Percentiles rank a stretch among this genome's conserved stretches.
Conservation (phyloP, 2,797 vertebrate species). For the Dermochelys coriacea region DNA sequence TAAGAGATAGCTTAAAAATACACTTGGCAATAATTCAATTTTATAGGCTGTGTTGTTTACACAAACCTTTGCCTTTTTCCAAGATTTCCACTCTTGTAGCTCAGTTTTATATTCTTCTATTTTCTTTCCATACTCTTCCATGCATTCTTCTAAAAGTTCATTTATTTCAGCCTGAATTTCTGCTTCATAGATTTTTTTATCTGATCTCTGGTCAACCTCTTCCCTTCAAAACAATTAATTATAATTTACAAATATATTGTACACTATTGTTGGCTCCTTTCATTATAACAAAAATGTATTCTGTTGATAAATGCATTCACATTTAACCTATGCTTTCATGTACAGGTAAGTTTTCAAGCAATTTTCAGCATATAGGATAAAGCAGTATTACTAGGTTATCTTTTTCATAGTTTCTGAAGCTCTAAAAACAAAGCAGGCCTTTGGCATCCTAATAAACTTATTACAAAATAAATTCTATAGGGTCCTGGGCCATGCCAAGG, state of each 20-base stretch:
- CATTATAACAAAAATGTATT: not conserved
- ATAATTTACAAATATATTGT: not conserved
- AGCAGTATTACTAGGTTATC: not conserved
- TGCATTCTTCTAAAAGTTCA: constrained; percentile 87
- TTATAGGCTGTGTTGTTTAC: not conserved
- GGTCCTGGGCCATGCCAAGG: not conserved
- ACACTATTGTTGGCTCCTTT: not conserved
- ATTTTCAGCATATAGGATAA: not conserved
- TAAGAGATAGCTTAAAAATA: not conserved
- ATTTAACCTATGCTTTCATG: not conserved
- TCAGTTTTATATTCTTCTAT: constrained; percentile 83
- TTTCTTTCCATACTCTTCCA: constrained; percentile 88
- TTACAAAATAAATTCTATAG: not conserved
- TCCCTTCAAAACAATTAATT: constrained; percentile 83
- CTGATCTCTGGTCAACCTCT: constrained; percentile 84
- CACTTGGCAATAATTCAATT: not conserved
- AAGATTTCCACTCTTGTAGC: constrained; percentile 90
- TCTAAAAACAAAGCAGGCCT: not conserved
- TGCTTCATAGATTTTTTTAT: constrained; percentile 86
- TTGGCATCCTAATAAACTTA: not conserved
- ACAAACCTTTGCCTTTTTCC: constrained; percentile 89
- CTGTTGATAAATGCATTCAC: not conserved
- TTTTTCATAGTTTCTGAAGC: not conserved
- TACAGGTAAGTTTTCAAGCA: not conserved
- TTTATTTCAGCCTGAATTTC: constrained; percentile 90